These are phyloP conservation scores for Scytalopus superciliaris DNA, from an alignment of 2,113 vertebrate species.

Conservation along the genomic window DNA sequence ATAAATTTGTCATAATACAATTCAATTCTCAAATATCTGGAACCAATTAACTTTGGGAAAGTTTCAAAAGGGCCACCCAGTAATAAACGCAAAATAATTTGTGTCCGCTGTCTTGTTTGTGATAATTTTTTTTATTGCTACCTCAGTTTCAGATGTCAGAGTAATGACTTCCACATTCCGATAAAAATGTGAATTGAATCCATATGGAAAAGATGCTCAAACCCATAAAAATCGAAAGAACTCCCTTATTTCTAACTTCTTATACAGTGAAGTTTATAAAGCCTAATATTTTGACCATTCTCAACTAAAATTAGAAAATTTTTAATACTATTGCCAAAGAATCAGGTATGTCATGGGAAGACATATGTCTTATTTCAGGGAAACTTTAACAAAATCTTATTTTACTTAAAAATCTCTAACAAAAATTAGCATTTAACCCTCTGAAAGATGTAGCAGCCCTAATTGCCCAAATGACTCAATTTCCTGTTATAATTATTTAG, in stretches of 20 bases:
- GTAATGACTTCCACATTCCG: constrained; percentile 93
- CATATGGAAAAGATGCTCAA: constrained; percentile 79
- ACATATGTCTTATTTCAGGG: neutral
- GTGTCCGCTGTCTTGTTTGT: constrained; percentile 90
- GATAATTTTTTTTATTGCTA: constrained; percentile 89
- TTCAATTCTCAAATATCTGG: constrained; percentile 71
- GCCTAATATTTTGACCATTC: neutral
- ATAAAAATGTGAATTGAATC: constrained; percentile 87
- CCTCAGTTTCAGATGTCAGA: constrained; percentile 84
- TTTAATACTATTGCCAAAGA: neutral
- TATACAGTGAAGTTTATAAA: constrained; percentile 3
- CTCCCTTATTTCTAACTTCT: constrained; percentile 39
- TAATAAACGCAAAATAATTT: constrained; percentile 91
- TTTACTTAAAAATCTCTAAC: neutral
- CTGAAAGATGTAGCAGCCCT: neutral
- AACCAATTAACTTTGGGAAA: constrained; percentile 74
- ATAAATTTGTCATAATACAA: constrained; percentile 68
- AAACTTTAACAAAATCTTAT: neutral
- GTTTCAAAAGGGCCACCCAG: constrained; percentile 82
- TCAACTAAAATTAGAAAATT: neutral
- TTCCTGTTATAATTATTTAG: neutral
- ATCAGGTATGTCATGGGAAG: neutral
- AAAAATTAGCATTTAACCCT: constrained; percentile 17
- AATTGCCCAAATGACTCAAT: neutral
- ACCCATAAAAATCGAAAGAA: constrained; percentile 43